A percentile compares a stretch with the other conserved stretches of the same genome.
phyloP scores from a whole-genome alignment of 2,797 vertebrate genomes.

The Gymnoscopelus microlampas region DNA sequence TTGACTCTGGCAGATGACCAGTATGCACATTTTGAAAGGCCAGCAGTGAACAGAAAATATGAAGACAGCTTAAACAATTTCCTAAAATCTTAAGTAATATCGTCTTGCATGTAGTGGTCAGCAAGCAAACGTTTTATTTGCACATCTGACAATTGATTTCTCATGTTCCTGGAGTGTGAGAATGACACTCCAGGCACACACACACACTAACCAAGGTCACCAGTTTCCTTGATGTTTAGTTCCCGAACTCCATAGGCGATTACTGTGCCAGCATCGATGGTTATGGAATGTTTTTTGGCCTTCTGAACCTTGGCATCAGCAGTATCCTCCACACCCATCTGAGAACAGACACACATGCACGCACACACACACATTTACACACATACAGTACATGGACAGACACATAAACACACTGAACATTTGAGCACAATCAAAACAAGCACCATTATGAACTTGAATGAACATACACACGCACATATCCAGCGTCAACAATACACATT shows the following conservation, averaged over 20 bases:
- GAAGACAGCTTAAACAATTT: neutral
- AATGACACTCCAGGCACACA: neutral
- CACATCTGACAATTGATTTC: too few relatives aligned
- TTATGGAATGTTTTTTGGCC: conserved; percentile 81
- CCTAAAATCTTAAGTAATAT: too few relatives aligned
- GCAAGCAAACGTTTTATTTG: too few relatives aligned
- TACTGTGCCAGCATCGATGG: conserved; percentile 86
- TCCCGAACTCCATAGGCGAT: conserved; percentile 89
- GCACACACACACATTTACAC: too few relatives aligned
- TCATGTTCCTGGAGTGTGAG: too few relatives aligned
- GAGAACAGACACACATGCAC: neutral
- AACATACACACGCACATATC: conserved; percentile 44
- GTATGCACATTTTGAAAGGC: too few relatives aligned
- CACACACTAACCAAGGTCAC: conserved; percentile 83
- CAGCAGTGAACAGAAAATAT: too few relatives aligned
- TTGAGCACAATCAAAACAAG: neutral
- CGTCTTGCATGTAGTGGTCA: too few relatives aligned
- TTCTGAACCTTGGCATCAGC: conserved; percentile 86
- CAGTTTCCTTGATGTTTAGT: conserved; percentile 82
- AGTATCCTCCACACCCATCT: conserved; percentile 52
- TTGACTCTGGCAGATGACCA: too few relatives aligned
- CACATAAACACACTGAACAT: neutral
- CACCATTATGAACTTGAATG: neutral
- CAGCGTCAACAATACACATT: neutral
- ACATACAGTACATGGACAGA: too few relatives aligned